These are phyloP conservation scores for Premnoplex brunnescens DNA, from an alignment of 2,797 vertebrate species.

Conservation along the genomic window DNA sequence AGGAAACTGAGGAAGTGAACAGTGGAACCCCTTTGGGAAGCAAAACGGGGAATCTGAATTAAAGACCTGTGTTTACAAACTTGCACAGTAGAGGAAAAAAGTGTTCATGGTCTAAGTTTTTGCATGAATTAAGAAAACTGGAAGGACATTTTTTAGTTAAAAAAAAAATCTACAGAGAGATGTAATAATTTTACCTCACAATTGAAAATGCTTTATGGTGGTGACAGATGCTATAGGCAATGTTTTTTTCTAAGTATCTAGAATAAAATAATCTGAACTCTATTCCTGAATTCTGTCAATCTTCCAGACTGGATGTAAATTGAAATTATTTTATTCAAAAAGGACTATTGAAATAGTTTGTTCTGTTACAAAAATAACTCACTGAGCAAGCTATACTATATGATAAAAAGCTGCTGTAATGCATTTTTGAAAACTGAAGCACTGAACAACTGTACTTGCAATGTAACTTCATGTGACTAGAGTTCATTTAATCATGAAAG, in stretches of 20 bases:
- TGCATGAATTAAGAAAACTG: neutral
- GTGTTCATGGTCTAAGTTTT: neutral
- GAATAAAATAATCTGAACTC: neutral
- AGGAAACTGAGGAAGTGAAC: neutral
- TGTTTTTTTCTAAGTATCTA: neutral
- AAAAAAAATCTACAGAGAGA: neutral
- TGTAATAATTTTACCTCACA: neutral
- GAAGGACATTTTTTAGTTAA: neutral
- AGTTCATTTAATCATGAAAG: conserved; percentile 4
- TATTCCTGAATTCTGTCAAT: neutral
- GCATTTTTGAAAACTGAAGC: neutral
- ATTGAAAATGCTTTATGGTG: neutral
- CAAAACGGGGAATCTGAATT: neutral
- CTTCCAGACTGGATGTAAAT: neutral
- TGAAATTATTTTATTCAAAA: conserved; percentile 6
- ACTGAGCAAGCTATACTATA: neutral
- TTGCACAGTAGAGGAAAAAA: neutral
- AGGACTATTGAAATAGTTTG: neutral
- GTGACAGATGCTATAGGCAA: neutral
- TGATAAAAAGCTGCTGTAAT: neutral
- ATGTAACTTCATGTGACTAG: neutral
- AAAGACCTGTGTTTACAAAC: neutral
- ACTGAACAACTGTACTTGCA: neutral
- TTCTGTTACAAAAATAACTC: conserved; percentile 3
- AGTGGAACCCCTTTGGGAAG: neutral